Conservation (phyloP, 1,140 invertebrate genomes). For the Chionoecetes opilio region DNA sequence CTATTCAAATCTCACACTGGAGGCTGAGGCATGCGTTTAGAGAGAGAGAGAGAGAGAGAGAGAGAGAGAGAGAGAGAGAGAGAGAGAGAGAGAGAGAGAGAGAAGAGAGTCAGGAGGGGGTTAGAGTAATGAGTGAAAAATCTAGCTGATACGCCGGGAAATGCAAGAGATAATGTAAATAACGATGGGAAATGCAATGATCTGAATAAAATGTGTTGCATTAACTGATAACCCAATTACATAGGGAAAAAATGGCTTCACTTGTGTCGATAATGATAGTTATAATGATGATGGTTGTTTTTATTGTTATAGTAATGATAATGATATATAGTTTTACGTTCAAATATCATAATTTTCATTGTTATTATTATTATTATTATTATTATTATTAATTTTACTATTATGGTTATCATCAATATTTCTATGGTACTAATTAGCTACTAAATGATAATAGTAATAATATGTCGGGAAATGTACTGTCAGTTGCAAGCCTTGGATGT, state of each 20-base stretch:
- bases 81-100: slow-evolving; percentile 57
- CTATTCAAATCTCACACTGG: background rate
- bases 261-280: background rate
- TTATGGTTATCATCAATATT: background rate
- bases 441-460: background rate
- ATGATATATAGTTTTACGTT: no score
- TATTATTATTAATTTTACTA: slow-evolving; percentile 35
- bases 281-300: background rate
- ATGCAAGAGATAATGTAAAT: background rate
- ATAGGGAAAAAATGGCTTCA: background rate
- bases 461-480: background rate
- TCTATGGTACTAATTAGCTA: background rate
- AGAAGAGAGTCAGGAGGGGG: background rate
- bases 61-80: slow-evolving; percentile 32
- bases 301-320: no score
- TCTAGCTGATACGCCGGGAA: background rate
- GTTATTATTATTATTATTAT: slow-evolving; percentile 29
- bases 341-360: background rate
- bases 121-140: background rate
- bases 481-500: background rate
- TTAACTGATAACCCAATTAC: background rate
- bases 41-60: slow-evolving; percentile 32
- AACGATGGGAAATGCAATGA: background rate
- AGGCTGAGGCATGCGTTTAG: background rate
- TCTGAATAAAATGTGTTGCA: background rate